Percentiles rank a stretch among this genome's conserved stretches.
These are phyloP conservation scores for Cheirogaleus medius DNA, from an alignment of 2,113 vertebrate species.

Conservation along the genomic window DNA sequence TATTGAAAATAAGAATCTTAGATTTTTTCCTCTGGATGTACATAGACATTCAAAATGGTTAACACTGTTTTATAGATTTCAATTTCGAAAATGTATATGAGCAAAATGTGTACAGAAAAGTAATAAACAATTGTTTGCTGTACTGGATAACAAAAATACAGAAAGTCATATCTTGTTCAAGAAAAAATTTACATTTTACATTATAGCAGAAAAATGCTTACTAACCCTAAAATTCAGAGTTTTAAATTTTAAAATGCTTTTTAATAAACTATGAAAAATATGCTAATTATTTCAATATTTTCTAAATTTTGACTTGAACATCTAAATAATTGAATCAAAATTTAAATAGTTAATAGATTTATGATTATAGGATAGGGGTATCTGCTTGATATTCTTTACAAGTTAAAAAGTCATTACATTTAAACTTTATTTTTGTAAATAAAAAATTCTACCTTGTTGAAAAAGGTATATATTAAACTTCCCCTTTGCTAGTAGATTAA, in stretches of 20 bases:
- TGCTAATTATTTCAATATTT: background rate
- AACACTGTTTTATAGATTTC: background rate
- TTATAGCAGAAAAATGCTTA: background rate
- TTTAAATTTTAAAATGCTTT: background rate
- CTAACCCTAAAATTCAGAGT: background rate
- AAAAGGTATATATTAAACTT: background rate
- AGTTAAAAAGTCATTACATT: background rate
- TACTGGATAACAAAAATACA: background rate
- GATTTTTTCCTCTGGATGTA: background rate
- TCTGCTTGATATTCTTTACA: background rate
- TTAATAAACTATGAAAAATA: background rate
- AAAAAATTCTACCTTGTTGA: background rate
- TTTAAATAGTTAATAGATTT: background rate
- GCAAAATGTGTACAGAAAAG: background rate
- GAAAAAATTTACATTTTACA: background rate
- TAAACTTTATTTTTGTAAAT: background rate
- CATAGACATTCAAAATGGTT: background rate
- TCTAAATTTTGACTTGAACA: background rate
- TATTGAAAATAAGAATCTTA: background rate
- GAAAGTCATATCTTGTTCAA: background rate
- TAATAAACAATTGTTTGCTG: background rate
- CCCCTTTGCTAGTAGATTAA: background rate
- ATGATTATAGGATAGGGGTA: background rate
- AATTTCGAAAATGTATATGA: background rate
- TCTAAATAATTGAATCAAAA: background rate